phyloP scores from a whole-genome alignment of 2,797 vertebrate species.

The Pelochelys cantorii region DNA sequence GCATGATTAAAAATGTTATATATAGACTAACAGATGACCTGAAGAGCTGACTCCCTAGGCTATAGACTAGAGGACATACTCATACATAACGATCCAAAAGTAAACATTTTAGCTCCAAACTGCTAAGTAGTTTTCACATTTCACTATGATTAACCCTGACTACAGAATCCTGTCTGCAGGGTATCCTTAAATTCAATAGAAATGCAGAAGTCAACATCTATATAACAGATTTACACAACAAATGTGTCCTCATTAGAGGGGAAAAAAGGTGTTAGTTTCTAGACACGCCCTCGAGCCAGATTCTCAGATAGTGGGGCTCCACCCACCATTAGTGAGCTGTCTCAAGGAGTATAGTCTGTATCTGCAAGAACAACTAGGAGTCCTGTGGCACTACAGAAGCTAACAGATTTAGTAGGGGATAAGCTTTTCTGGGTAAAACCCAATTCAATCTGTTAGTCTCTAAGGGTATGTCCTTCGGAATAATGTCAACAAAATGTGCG shows the following conservation, averaged over 20 bases:
- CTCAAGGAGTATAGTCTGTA: too few relatives aligned
- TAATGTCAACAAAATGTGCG: too few relatives aligned
- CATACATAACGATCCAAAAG: not conserved
- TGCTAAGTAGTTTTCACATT: not conserved
- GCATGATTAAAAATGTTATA: not conserved
- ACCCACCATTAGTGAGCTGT: fast-evolving
- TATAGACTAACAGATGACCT: not conserved
- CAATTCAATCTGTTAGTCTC: too few relatives aligned
- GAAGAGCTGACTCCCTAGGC: not conserved
- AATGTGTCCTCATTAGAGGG: not conserved
- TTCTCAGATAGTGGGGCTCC: not conserved
- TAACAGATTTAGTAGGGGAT: too few relatives aligned
- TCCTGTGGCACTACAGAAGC: too few relatives aligned
- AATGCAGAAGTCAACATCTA: not conserved
- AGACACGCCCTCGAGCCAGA: too few relatives aligned
- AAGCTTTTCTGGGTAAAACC: too few relatives aligned
- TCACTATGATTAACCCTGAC: not conserved
- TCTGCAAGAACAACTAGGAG: too few relatives aligned
- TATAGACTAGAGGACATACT: not conserved
- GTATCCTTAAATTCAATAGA: fast-evolving
- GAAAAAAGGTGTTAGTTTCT: not conserved
- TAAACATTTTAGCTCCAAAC: constrained; percentile 20
- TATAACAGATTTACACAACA: not conserved
- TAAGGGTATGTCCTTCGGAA: too few relatives aligned
- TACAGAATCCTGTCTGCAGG: not conserved